Evolutionary conservation across 2,888 invertebrate species (phyloP), one percentile per base, ranked within the genome.

Genomic region (Arctia plantaginis): DNA sequence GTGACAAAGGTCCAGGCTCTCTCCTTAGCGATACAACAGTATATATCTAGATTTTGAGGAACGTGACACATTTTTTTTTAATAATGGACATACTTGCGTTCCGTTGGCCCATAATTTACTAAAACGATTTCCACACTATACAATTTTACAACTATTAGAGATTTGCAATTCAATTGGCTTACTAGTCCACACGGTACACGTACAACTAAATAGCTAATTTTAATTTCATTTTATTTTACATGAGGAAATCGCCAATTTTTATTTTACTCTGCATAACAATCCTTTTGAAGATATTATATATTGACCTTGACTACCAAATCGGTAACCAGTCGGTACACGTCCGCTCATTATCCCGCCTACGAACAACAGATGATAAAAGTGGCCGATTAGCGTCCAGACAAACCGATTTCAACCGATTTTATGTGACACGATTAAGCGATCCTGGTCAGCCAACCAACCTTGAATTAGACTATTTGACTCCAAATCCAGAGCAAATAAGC

Each of bases 91-190:
- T 65, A 76, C 74, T 76, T 78, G 74, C 68, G 62, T 71, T 74
- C 62, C 39, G 69, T 75, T 82, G 81, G 80, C 81, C 81, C 74
- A 82, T 72, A 76, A 80, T 75, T 73, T 8, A 55, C n/a, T 55
- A 55, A 55, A 69, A 27, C 27, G 15, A 51, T 20, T 51, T 23
- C 8, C 0, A 51, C 51, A 1, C 20, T 7, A 23, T 51, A 51
- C 51, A 51, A 51, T 23, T 51, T 23, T 6, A 47, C 6, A 47
- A 18, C 20, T 20, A 18, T 18, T 39, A n/a, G 0, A 6, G n/a
- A 33, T 7, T 6, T 66, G 66, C 66, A 66, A 47, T 47, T 47
- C 1, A 20, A 20, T 20, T 47, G 18, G 6, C 4, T 6, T 47
- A 51, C 51, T n/a, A n/a, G n/a, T n/a, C n/a, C n/a, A n/a, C n/a